phyloP scores from a whole-genome alignment of 1,140 invertebrate genomes.

The Pachypeltis micranthus region DNA sequence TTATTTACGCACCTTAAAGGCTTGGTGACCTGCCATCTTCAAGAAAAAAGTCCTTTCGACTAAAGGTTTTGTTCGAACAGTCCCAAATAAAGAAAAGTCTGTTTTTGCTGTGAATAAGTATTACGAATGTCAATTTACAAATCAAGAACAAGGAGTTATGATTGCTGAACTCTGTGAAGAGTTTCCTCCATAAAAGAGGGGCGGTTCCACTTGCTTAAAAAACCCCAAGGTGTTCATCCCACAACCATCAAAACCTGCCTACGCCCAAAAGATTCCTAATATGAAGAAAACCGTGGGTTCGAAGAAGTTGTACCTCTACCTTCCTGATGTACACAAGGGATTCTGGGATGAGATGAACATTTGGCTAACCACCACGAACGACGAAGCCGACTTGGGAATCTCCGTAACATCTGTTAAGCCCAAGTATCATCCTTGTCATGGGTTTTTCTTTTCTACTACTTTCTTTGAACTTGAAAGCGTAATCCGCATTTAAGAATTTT shows the following conservation, averaged over 20 bases:
- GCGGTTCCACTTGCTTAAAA: not conserved
- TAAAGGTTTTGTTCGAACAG: not conserved
- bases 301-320: not conserved
- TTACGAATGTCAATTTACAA: not conserved
- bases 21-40: not conserved
- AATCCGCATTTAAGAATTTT: not conserved
- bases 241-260: not conserved
- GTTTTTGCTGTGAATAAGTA: not conserved
- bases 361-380: not conserved
- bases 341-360: not conserved
- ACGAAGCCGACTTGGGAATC: too few relatives aligned
- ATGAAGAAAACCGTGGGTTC: not conserved
- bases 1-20: too few relatives aligned
- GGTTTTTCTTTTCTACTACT: not conserved
- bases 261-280: not conserved
- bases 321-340: not conserved
- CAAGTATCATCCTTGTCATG: not conserved
- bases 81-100: not conserved
- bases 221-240: not conserved
- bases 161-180: not conserved
- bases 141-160: not conserved
- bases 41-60: not conserved
- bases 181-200: not conserved
- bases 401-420: not conserved
- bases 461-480: not conserved